Conservation (phyloP, 2,888 invertebrate genomes). For the Tribolium freemani region DNA sequence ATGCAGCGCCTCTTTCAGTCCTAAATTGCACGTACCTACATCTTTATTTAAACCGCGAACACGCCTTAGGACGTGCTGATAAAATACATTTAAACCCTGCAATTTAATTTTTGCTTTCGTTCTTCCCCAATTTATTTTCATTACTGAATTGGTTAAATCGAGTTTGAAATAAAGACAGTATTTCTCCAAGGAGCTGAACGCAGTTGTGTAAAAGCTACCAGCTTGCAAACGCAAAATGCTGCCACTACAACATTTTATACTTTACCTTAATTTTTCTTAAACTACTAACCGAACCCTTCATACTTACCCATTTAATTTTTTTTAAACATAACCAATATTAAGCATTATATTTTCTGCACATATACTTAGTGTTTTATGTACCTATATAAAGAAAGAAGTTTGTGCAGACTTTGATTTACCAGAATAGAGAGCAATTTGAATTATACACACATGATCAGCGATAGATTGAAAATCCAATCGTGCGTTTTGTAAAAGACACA, state of each 20-base stretch:
- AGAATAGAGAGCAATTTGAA: slow-evolving; percentile 51
- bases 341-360: too few relatives aligned
- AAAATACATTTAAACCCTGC: slow-evolving; percentile 55
- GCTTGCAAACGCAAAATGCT: too few relatives aligned
- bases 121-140: slow-evolving; percentile 51
- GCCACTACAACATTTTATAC: too few relatives aligned
- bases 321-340: too few relatives aligned
- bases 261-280: too few relatives aligned
- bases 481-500: slow-evolving; percentile 52
- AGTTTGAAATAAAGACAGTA: slow-evolving; percentile 38
- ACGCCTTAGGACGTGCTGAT: slow-evolving; percentile 52
- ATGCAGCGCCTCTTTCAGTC: slow-evolving; percentile 25
- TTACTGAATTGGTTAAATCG: slow-evolving; percentile 49
- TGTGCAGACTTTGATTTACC: neutral
- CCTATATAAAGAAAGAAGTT: too few relatives aligned
- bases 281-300: too few relatives aligned
- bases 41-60: slow-evolving; percentile 60
- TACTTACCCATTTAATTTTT: too few relatives aligned
- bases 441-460: slow-evolving; percentile 59
- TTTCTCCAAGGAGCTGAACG: neutral
- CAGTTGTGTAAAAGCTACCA: too few relatives aligned
- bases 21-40: slow-evolving; percentile 54
- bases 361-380: neutral
- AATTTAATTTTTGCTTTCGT: slow-evolving; percentile 55
- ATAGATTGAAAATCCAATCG: slow-evolving; percentile 58